phyloP scores from a whole-genome alignment of 2,888 invertebrate genomes.

The Ellobium chinense region DNA sequence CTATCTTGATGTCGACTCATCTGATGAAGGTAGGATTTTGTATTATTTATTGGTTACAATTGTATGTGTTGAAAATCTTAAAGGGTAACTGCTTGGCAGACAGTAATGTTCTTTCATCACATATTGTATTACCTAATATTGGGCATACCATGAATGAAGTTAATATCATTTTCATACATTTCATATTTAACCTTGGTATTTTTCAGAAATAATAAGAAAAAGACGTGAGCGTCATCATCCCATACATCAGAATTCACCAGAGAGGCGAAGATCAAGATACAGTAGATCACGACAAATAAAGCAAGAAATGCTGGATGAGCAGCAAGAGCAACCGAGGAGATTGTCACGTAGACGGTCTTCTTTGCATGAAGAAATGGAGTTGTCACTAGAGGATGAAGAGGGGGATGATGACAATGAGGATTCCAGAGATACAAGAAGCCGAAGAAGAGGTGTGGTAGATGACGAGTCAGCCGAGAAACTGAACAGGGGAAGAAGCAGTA shows the following conservation, averaged over 20 bases:
- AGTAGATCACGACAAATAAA: constrained; percentile 18
- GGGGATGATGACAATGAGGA: constrained; percentile 39
- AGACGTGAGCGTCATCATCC: constrained; percentile 18
- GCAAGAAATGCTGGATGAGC: constrained; percentile 49
- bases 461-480: constrained; percentile 35
- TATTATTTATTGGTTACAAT: background rate
- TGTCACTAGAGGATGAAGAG: constrained; percentile 34
- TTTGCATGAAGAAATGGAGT: constrained; percentile 6
- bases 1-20: constrained; percentile 53
- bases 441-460: constrained; percentile 20
- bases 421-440: background rate
- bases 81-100: no score
- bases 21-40: constrained; percentile 51
- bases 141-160: no score
- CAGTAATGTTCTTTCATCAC: no score
- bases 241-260: constrained; percentile 5
- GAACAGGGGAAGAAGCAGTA: constrained; percentile 53
- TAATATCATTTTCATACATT: no score
- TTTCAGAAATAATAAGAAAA: constrained; percentile 29
- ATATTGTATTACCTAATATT: no score
- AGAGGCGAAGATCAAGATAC: constrained; percentile 4
- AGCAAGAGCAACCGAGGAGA: constrained; percentile 24
- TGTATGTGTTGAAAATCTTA: no score
- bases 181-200: no score
- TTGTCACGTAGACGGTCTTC: background rate